Percentiles rank a stretch among this genome's conserved stretches.
Evolutionary conservation across 2,888 invertebrate species (phyloP).

Genomic region (Tachina fera): DNA sequence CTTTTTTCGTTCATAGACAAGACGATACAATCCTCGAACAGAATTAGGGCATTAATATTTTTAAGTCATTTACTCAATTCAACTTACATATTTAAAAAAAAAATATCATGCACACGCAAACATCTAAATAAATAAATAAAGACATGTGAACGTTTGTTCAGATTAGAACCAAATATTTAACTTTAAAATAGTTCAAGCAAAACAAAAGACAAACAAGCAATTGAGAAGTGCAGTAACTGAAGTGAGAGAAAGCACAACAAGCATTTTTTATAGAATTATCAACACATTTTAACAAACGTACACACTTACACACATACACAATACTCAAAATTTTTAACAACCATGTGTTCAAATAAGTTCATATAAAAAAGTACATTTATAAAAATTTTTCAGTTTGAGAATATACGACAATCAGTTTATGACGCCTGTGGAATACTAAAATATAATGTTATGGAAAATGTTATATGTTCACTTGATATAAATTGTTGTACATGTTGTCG

Average conservation of each 20-base stretch:
- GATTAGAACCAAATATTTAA: constrained; percentile 30
- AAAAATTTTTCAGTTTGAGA: constrained; percentile 61
- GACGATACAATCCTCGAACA: too few relatives aligned
- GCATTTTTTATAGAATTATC: constrained; percentile 23
- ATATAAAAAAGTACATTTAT: constrained; percentile 23
- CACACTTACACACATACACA: neutral
- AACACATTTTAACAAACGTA: constrained; percentile 24
- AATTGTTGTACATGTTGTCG: constrained; percentile 6
- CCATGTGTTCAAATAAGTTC: constrained; percentile 22
- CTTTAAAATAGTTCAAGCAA: constrained; percentile 47
- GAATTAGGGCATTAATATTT: too few relatives aligned
- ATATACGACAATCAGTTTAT: constrained; percentile 61
- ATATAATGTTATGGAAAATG: constrained; percentile 36
- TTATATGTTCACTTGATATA: constrained; percentile 32
- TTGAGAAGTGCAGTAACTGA: constrained; percentile 30
- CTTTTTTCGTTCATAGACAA: too few relatives aligned
- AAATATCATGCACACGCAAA: too few relatives aligned
- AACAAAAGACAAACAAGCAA: constrained; percentile 18
- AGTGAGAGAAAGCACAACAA: constrained; percentile 16
- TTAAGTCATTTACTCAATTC: too few relatives aligned
- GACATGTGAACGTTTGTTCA: neutral
- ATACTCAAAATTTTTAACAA: constrained; percentile 22
- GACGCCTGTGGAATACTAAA: constrained; percentile 63
- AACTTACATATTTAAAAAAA: too few relatives aligned
- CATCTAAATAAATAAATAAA: too few relatives aligned